These are phyloP conservation scores for Scaptomyza montana DNA, from an alignment of 1,140 invertebrate genomes.

Conservation along the genomic window DNA sequence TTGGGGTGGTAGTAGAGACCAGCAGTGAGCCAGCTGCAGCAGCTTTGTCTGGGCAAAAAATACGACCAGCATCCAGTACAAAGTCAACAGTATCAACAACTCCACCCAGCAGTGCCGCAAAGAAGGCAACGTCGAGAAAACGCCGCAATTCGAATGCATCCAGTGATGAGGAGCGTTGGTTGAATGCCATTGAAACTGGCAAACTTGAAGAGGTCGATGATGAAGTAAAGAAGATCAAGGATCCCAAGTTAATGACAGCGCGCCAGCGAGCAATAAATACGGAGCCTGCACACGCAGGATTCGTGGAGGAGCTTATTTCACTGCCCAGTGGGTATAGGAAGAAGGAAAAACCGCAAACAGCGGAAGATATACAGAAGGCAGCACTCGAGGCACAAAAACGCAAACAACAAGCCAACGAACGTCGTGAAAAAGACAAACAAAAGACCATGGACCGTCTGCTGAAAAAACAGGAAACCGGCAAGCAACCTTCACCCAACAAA, in stretches of 20 bases:
- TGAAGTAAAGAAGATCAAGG: conserved; percentile 97
- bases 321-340: conserved; percentile 95
- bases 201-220: conserved; percentile 97
- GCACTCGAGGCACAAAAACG: conserved; percentile 94
- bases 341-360: conserved; percentile 94
- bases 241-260: conserved; percentile 97
- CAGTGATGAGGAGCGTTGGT: conserved; percentile 96
- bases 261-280: too few relatives aligned
- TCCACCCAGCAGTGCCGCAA: conserved; percentile 54
- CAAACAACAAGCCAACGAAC: conserved; percentile 96
- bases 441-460: conserved; percentile 96
- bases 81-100: conserved; percentile 16
- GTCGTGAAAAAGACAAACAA: conserved; percentile 97
- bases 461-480: conserved; percentile 96
- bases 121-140: conserved; percentile 86
- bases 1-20: not conserved
- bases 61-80: conserved; percentile 10
- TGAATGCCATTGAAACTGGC: conserved; percentile 97
- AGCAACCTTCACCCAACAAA: conserved; percentile 89
- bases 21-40: not conserved
- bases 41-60: conserved; percentile 4
- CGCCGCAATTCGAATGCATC: conserved; percentile 91
- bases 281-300: too few relatives aligned
- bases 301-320: conserved; percentile 91
- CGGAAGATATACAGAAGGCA: conserved; percentile 95